Evolutionary conservation across 2,888 invertebrate species (phyloP).

Genomic region (Serrognathus titanus): DNA sequence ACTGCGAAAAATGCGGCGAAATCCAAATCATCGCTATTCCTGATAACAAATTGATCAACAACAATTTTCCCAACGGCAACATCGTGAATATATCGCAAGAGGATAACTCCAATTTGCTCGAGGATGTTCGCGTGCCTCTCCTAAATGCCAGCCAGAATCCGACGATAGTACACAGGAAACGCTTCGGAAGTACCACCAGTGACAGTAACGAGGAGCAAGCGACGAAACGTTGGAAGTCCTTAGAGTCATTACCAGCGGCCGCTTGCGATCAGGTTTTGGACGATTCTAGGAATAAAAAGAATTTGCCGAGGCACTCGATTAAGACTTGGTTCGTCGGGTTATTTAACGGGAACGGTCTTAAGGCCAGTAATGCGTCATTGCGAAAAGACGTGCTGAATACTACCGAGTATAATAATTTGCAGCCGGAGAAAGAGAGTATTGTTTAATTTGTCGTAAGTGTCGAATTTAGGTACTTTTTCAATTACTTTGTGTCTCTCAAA

Average conservation of each 20-base stretch:
- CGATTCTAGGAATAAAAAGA: conserved; percentile 56
- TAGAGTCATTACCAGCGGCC: conserved; percentile 62
- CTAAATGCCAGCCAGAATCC: conserved; percentile 37
- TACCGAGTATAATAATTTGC: conserved; percentile 52
- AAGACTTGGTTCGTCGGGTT: conserved; percentile 72
- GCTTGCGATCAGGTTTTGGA: conserved; percentile 36
- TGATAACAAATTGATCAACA: conserved; percentile 51
- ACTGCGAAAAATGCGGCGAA: conserved; percentile 49
- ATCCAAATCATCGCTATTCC: conserved; percentile 48
- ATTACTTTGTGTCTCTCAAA: conserved; percentile 7
- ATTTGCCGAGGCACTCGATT: conserved; percentile 61
- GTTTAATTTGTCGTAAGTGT: conserved; percentile 42
- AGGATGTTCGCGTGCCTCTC: conserved; percentile 49
- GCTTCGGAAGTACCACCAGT: conserved; percentile 39
- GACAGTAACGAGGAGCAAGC: conserved; percentile 44
- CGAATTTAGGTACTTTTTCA: conserved; percentile 9
- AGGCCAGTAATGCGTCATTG: conserved; percentile 60
- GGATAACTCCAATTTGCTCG: conserved; percentile 38
- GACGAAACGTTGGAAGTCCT: conserved; percentile 73
- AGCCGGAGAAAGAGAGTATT: conserved; percentile 59
- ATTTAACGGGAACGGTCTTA: conserved; percentile 68
- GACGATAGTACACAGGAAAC: conserved; percentile 35
- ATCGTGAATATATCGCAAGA: conserved; percentile 43
- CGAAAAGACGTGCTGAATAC: conserved; percentile 49
- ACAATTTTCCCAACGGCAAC: conserved; percentile 57